Evolutionary conservation across 1,140 invertebrate genomes (phyloP), one percentile per base, ranked within the genome.

Genomic region (Cylas formicarius): DNA sequence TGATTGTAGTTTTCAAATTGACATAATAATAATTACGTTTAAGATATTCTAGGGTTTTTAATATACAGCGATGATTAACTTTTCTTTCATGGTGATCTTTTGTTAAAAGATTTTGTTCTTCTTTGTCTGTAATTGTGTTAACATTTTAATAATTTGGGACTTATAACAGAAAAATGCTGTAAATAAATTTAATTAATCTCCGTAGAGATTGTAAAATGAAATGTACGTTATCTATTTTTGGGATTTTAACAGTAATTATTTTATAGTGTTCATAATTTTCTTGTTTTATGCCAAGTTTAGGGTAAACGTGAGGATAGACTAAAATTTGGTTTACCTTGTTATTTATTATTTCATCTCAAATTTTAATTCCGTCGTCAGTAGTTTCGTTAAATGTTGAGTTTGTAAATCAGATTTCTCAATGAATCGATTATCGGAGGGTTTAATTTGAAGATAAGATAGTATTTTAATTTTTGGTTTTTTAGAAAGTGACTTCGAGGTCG

Each of bases 81-180:
- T 44, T 39, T 27, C 49, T 27, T 51, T 48, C 26, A 17, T 52
- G 34, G 9, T 52, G 16, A 22, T 48, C 17, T 48, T 48, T 52
- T 11, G 40, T 38, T 24, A 52, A 29, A 22, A 38, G 14, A 10
- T 28, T 23, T 48, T 34, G 39, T 44, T 48, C 17, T 47, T 28
- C 36, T 19, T 14, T 36, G 36, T 47, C 23, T 33, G 14, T 26
- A n/a, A 41, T 28, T 19, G 31, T 46, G 14, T 45, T 45, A 7
- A 24, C 26, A 45, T 23, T 24, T 44, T 28, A 44, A 21, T 7
- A 44, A 9, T 28, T 28, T 45, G 5, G 44, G 35, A 1, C 35
- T 19, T 18, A 33, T 47, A 24, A 17, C 26, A 18, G 19, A 37
- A 38, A 45, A 45, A 22, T 38, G 13, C 13, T 8, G 9, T 20